phyloP scores from a whole-genome alignment of 2,888 invertebrate species.

The Cosmia trapezina region DNA sequence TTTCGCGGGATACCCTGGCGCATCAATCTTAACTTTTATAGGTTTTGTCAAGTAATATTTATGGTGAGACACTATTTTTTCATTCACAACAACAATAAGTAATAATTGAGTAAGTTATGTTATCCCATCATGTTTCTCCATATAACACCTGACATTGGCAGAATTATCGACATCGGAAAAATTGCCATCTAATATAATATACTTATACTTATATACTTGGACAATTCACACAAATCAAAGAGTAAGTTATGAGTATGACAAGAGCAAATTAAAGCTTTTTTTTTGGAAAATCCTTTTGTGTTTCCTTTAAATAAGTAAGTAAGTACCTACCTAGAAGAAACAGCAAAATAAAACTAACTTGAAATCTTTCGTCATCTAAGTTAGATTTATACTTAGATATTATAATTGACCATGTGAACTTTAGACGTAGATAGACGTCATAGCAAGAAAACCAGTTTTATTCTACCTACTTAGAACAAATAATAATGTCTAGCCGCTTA shows the following conservation, averaged over 20 bases:
- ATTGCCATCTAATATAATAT: too few species aligned
- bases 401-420: conserved; percentile 28
- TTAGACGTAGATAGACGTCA: conserved; percentile 31
- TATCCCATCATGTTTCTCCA: too few species aligned
- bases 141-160: too few species aligned
- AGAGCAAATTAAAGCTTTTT: too few species aligned
- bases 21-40: conserved; percentile 18
- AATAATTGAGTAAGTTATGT: neutral
- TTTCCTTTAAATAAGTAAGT: neutral
- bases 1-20: too few species aligned
- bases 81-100: neutral
- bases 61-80: neutral
- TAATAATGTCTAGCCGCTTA: conserved; percentile 20
- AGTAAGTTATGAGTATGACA: too few species aligned
- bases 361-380: conserved; percentile 6
- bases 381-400: too few species aligned
- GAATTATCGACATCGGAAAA: too few species aligned
- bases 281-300: neutral
- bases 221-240: too few species aligned
- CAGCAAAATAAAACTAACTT: neutral
- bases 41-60: neutral
- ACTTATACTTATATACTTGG: too few species aligned
- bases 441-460: conserved; percentile 26
- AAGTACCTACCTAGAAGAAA: too few species aligned
- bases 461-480: conserved; percentile 8